Base-by-base conservation (phyloP, 2,888 invertebrate genomes). In the Pilophorus perplexus region DNA sequence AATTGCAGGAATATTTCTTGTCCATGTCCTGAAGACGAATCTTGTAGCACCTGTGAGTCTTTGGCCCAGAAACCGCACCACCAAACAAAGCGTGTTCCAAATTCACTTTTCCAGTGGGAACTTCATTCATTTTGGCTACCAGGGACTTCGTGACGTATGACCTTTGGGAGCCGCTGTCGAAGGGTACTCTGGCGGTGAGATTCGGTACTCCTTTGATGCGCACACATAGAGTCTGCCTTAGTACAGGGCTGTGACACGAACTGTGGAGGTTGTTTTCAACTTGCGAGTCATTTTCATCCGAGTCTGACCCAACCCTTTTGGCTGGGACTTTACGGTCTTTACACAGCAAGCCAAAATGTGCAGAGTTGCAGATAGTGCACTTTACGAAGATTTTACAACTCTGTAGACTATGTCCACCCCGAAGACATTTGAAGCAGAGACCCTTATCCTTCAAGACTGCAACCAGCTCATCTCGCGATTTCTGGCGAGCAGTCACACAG, bases 391-490 rank as follows among this genome's bases (percentile, higher is more conserved):
- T 18, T 6, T 20, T 3, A 16, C 54, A 54, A 18, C 16, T 18
- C 3, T 14, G 16, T 18, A 5, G 8, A 4, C 5, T 44, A n/a
- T 62, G 44, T 12, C 48, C 46, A 8, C 6, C 10, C 8, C 65
- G 70, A 10, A 74, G 62, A 69, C 73, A 74, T 38, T 57, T 66
- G 62, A 71, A 73, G 69, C 73, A 73, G 37, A 68, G 69, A 1
- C 59, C 28, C 50, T 68, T 72, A 52, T 67, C 64, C 69, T 16
- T 71, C 44, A 40, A 64, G 20, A 16, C 69, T 50, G 46, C 66
- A 68, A 6, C 67, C 23, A 23, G 42, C 5, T 62, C 67, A 2
- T 71, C 71, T n/a, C 62, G 8, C 4, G 72, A 44, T 12, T 72
- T n/a, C 3, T 33, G 3, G 3, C 70, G 68, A 1, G 71, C 72